Evolutionary conservation across 2,888 invertebrate genomes (phyloP).

Genomic region (Conistra vaccinii): DNA sequence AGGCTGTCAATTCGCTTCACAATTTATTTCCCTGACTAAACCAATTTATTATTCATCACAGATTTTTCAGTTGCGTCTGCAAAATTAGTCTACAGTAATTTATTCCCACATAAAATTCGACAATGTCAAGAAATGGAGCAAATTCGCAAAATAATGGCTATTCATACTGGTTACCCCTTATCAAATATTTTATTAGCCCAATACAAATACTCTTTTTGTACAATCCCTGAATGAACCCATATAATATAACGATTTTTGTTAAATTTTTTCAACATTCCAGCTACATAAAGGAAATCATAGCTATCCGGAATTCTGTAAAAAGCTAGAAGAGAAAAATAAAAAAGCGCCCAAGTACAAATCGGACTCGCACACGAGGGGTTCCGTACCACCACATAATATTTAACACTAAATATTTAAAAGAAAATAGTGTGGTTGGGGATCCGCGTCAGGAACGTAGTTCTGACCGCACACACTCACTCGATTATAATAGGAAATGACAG

Average conservation of each 20-base stretch:
- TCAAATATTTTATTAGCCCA: constrained; percentile 31
- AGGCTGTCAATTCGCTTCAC: no score
- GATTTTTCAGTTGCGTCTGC: neutral
- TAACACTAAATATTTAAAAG: no score
- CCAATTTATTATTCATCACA: neutral
- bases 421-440: no score
- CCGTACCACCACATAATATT: no score
- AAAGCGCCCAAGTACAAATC: neutral
- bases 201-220: constrained; percentile 14
- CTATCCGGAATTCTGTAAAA: neutral
- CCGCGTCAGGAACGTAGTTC: no score
- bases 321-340: constrained; percentile 22
- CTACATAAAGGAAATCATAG: constrained; percentile 2
- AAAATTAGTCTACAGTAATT: neutral
- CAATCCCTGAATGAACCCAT: constrained; percentile 12
- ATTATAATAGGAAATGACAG: no score
- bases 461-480: no score
- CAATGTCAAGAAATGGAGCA: neutral
- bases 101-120: neutral
- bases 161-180: neutral
- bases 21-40: no score
- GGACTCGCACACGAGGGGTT: neutral
- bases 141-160: neutral
- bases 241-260: constrained; percentile 31
- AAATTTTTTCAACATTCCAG: constrained; percentile 21